These are phyloP conservation scores for Phoxinus dragarum DNA, from an alignment of 2,797 vertebrate species.

Conservation along the genomic window DNA sequence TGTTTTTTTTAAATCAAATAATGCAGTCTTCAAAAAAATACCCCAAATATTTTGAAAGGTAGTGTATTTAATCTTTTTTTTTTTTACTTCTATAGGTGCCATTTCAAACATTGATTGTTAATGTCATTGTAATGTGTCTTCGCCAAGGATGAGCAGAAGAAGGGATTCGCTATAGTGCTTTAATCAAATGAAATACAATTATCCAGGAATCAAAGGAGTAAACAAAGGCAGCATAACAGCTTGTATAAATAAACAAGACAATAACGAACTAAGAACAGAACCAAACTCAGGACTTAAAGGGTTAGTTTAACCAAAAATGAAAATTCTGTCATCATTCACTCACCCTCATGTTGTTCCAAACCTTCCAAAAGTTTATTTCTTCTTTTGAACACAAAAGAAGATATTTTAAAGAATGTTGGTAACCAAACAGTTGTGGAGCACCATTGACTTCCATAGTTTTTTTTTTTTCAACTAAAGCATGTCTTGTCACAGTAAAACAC, in stretches of 20 bases:
- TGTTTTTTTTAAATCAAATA: too few relatives aligned
- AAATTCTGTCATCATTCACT: too few relatives aligned
- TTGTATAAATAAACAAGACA: neutral
- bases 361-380: too few relatives aligned
- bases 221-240: neutral
- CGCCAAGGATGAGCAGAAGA: neutral
- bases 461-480: neutral
- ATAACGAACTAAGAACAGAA: neutral
- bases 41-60: neutral
- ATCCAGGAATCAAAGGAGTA: neutral
- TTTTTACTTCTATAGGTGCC: neutral
- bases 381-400: too few relatives aligned
- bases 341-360: too few relatives aligned
- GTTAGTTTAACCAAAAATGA: too few relatives aligned
- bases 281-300: neutral
- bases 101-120: neutral
- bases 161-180: neutral
- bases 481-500: conserved; percentile 2
- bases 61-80: neutral
- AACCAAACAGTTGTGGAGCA: too few relatives aligned
- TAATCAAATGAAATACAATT: neutral
- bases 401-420: too few relatives aligned
- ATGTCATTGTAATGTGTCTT: neutral
- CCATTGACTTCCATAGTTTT: too few relatives aligned
- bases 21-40: neutral